A percentile compares a stretch with the other conserved stretches of the same genome.
Evolutionary conservation across 1,140 invertebrate species (phyloP).

Genomic region (Thaumatotibia leucotreta): DNA sequence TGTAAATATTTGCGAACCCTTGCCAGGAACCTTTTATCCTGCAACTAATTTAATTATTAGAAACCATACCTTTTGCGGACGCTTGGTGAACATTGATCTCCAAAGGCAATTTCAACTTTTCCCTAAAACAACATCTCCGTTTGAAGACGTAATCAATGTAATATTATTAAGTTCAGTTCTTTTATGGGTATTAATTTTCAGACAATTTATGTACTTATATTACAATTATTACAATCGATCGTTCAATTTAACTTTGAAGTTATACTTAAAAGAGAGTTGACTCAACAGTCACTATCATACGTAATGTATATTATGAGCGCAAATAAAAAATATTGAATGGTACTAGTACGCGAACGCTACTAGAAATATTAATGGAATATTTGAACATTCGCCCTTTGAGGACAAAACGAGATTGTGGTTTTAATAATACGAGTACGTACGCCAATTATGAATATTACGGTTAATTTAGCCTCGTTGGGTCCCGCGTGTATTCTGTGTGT

Average conservation of each 20-base stretch:
- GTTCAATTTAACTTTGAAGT: not conserved
- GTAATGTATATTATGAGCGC: not conserved
- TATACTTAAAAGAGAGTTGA: too few relatives aligned
- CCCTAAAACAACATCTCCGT: not conserved
- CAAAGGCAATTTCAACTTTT: not conserved
- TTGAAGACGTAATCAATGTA: not conserved
- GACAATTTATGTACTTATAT: not conserved
- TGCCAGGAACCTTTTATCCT: not conserved
- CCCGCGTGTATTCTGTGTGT: not conserved
- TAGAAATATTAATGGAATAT: not conserved
- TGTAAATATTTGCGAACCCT: not conserved
- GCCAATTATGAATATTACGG: too few relatives aligned
- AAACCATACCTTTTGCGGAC: not conserved
- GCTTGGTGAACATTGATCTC: not conserved
- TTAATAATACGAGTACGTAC: too few relatives aligned
- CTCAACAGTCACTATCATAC: too few relatives aligned
- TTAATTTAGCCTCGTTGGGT: not conserved
- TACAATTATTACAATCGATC: not conserved
- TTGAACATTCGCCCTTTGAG: not conserved
- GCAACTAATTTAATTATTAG: not conserved
- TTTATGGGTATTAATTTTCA: not conserved
- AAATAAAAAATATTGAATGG: not conserved
- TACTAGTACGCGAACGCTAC: too few relatives aligned
- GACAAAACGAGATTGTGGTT: not conserved
- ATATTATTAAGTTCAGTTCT: not conserved